These are phyloP conservation scores for Zaprionus bogoriensis DNA, from an alignment of 2,888 invertebrate species.

Conservation along the genomic window DNA sequence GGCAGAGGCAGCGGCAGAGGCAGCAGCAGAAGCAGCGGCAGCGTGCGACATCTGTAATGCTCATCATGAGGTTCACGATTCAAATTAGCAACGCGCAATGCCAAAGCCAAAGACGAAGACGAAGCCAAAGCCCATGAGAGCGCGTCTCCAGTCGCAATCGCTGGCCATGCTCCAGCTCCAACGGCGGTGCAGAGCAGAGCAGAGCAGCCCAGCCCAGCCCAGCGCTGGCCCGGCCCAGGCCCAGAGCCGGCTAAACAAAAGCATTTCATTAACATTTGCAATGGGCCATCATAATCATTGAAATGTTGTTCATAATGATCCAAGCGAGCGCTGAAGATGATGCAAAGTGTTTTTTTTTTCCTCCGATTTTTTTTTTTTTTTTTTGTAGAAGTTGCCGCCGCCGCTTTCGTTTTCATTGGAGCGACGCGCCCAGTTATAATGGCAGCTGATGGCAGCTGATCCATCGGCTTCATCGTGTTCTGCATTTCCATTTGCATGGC, in stretches of 20 bases:
- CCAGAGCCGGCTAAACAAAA: slow-evolving; percentile 48
- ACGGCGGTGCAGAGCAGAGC: too few relatives aligned
- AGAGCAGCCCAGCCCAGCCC: neutral
- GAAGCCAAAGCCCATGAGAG: neutral
- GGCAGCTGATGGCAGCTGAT: neutral
- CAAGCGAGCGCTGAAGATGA: slow-evolving; percentile 31
- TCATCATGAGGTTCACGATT: slow-evolving; percentile 36
- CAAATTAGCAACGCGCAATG: slow-evolving; percentile 52
- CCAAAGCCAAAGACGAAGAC: slow-evolving; percentile 11
- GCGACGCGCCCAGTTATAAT: slow-evolving; percentile 28
- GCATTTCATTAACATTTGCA: slow-evolving; percentile 71
- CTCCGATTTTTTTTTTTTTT: neutral
- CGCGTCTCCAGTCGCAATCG: neutral
- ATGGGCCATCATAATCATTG: slow-evolving; percentile 13
- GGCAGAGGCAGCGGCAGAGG: neutral
- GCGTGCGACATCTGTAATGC: slow-evolving; percentile 24
- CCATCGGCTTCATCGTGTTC: slow-evolving; percentile 2
- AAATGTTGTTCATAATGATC: slow-evolving; percentile 9
- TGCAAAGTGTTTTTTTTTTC: slow-evolving; percentile 30
- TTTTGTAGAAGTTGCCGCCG: slow-evolving; percentile 34
- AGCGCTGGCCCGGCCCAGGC: neutral
- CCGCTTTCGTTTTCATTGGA: slow-evolving; percentile 34
- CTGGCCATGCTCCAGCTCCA: neutral
- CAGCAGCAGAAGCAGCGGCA: neutral
- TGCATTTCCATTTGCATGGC: slow-evolving; percentile 11